Evolutionary conservation across 2,113 vertebrate genomes (phyloP).

Genomic region (Oryctolagus cuniculus): DNA sequence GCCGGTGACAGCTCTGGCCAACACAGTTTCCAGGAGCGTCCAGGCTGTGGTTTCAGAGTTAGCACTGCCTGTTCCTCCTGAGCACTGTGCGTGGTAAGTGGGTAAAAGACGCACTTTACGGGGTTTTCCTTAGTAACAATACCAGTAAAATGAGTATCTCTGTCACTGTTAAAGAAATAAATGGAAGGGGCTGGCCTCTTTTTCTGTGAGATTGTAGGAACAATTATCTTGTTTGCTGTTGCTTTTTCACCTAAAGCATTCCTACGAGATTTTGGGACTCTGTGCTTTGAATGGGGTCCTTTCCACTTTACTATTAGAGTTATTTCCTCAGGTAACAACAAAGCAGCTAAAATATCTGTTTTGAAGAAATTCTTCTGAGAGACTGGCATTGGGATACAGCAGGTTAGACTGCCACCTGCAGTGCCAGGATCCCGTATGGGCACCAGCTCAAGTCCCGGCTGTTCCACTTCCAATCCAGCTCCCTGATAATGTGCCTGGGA

Average conservation of each 20-base stretch:
- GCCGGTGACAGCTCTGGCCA: not conserved
- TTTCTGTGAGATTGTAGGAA: not conserved
- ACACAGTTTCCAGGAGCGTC: not conserved
- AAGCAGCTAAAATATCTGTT: not conserved
- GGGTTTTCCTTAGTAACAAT: not conserved
- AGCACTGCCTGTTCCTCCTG: not conserved
- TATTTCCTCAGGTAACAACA: not conserved
- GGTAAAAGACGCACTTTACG: conserved; percentile 2
- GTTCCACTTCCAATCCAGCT: too few species aligned
- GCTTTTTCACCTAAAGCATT: not conserved
- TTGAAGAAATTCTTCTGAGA: not conserved
- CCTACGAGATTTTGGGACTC: not conserved
- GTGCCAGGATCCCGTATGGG: too few species aligned
- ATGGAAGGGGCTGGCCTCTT: not conserved
- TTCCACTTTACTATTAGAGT: not conserved
- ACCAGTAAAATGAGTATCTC: not conserved
- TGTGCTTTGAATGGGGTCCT: not conserved
- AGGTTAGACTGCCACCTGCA: too few species aligned
- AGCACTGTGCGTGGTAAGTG: not conserved
- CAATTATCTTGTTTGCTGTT: not conserved
- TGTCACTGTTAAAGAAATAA: not conserved
- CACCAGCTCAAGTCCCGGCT: too few species aligned
- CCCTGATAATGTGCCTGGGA: too few species aligned
- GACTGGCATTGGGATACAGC: too few species aligned
- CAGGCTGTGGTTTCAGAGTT: conserved; percentile 11